Evolutionary conservation across 2,888 invertebrate species (phyloP), one percentile per base, ranked within the genome.

Genomic region (Hydroisotoma schaefferi): DNA sequence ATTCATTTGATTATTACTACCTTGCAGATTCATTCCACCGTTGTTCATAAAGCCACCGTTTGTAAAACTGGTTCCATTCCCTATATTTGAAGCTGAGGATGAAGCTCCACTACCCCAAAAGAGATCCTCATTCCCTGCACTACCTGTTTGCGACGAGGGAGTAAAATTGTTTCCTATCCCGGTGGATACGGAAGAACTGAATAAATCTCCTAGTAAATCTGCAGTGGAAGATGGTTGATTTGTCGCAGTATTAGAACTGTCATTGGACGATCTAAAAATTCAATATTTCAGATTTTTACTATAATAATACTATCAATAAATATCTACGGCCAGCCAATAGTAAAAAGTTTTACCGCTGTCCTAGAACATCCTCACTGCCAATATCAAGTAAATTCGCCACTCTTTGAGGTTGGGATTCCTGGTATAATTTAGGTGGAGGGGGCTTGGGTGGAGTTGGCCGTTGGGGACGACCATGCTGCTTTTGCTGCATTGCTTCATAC

Each of bases 131-230:
- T 12, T 26, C 2, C 4, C 20, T 23, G 5, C 25, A 46, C 5
- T 46, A 33, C 33, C 33, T 15, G 33, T 15, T 15, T 10, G 8
- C 8, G 8, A 10, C 23, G 46, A 46, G 4, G 46, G 25, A 3
- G 23, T 15, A 22, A 23, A 22, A 6, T 25, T 25, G 25, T 25
- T 25, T 15, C 40, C 46, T 3, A n/a, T n/a, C n/a, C n/a, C n/a
- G n/a, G n/a, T n/a, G n/a, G n/a, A n/a, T n/a, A n/a, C 33, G 8
- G 33, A 40, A 8, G 40, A 40, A 4, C 40, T 15, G 20, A 40
- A 40, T 40, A 40, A 40, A 57, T 71, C 71, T 15, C 63, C 70
- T 25, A 70, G 48, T 20, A 68, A 54, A 51, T 68, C 59, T 23
- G 56, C 43, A 29, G 44, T 48, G 23, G 46, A 44, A 29, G 33